Percentiles rank a stretch among this genome's conserved stretches.
Evolutionary conservation across 2,113 vertebrate species (phyloP).

Genomic region (Barnardius zonarius): DNA sequence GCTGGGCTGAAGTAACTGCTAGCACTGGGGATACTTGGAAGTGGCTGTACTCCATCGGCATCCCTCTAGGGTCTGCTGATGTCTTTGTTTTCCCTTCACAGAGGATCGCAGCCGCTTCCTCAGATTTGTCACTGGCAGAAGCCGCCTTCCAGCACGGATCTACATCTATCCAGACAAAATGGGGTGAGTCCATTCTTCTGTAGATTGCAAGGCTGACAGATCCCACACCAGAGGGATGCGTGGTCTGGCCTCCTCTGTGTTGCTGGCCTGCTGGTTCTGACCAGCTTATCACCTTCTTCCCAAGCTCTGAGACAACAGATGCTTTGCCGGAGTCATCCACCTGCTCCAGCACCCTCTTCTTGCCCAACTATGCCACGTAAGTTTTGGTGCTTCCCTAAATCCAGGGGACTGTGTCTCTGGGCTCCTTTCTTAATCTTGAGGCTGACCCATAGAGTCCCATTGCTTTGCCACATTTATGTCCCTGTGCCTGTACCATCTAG

Average conservation of each 20-base stretch:
- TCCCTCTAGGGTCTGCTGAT: neutral
- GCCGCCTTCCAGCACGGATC: slow-evolving; percentile 94
- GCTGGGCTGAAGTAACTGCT: neutral
- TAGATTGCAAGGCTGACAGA: neutral
- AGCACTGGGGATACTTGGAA: neutral
- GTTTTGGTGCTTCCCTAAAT: neutral
- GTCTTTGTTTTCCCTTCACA: slow-evolving; percentile 61
- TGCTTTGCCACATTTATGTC: neutral
- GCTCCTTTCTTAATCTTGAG: neutral
- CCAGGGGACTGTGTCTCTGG: neutral
- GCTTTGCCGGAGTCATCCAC: slow-evolving; percentile 95
- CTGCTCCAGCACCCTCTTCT: slow-evolving; percentile 94
- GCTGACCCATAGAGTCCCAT: neutral
- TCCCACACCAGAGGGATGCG: neutral
- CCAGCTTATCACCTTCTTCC: neutral
- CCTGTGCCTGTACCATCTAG: neutral
- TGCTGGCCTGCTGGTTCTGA: neutral
- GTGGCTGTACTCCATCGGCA: neutral
- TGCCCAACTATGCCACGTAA: slow-evolving; percentile 94
- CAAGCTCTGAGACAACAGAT: slow-evolving; percentile 92
- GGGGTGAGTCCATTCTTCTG: slow-evolving; percentile 75
- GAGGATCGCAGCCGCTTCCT: slow-evolving; percentile 98
- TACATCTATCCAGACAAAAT: slow-evolving; percentile 95
- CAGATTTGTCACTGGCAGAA: slow-evolving; percentile 95
- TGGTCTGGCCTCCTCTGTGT: neutral